Evolutionary conservation across 1,140 invertebrate genomes (phyloP).

Genomic region (Cryptotermes secundus): DNA sequence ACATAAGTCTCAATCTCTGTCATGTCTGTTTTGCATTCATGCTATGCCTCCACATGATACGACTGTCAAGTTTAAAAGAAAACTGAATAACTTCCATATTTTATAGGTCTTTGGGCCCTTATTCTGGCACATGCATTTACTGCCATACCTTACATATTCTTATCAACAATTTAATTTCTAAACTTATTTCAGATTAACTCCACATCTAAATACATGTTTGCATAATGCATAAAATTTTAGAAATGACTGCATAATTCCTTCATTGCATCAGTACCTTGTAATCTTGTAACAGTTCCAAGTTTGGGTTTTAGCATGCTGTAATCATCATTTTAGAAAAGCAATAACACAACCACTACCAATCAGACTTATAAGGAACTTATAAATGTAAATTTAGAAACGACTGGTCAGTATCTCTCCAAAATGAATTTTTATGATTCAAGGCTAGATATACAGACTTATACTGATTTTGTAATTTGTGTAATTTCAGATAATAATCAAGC

Average conservation of each 20-base stretch:
- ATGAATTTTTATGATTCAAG: background rate
- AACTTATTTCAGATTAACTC: background rate
- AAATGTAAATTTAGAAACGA: background rate
- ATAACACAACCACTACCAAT: background rate
- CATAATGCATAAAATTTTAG: background rate
- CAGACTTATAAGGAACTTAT: background rate
- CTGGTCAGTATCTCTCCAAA: background rate
- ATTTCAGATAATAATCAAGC: background rate
- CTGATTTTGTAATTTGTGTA: background rate
- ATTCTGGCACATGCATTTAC: background rate
- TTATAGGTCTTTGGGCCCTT: background rate
- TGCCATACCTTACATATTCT: background rate
- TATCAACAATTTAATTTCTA: too few relatives aligned
- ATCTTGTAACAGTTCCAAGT: background rate
- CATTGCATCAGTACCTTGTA: background rate
- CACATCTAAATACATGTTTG: background rate
- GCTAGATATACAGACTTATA: background rate
- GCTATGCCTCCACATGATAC: background rate
- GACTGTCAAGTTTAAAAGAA: too few relatives aligned
- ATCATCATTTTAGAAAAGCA: background rate
- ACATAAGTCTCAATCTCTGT: background rate
- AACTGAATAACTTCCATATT: background rate
- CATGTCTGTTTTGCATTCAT: background rate
- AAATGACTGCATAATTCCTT: background rate
- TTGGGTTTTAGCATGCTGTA: background rate